Evolutionary conservation across 2,797 vertebrate genomes (phyloP), one percentile per base, ranked within the genome.

Genomic region (Gastrophryne carolinensis): DNA sequence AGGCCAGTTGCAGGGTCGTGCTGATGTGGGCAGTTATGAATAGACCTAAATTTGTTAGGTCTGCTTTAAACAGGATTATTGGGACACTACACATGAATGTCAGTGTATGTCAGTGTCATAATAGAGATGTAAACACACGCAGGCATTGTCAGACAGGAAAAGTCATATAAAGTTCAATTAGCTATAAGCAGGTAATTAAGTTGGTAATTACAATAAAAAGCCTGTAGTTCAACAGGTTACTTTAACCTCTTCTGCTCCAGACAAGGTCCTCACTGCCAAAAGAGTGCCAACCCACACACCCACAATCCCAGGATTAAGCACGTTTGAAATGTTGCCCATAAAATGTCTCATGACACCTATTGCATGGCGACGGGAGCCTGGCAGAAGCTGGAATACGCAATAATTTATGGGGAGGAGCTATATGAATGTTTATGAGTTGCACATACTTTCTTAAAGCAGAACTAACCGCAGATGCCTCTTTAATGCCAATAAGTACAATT

Each of bases 131-230:
- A 52, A n/a, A 63, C 37, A 68, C 34, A 44, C 35, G 37, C 49
- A 64, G 52, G 58, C 32, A 77, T 47, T 72, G n/a, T n/a, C 12
- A 35, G 50, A 17, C 29, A 65, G 11, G 39, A 57, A 41, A 65
- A 78, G 75, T 78, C 61, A 72, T 24, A 3, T 19, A 57, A 72
- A 78, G 75, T 78, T 78, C 75, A 78, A 39, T 72, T 66, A 72
- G 75, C 53, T 49, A 50, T 63, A 77, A 70, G 72, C 66, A 72
- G 58, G 50, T 65, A 71, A 72, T 72, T 78, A 71, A 41, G 15
- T 41, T 41, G 41, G 23, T 41, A 41, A 78, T 78, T 72, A 72
- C 7, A 72, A 66, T 61, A 68, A 66, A 17, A 72, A 66, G 29
- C 61, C 61, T 72, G 68, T 66, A 66, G 19, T 39, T 23, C 64